These are phyloP conservation scores for Ondatra zibethicus DNA, from an alignment of 2,113 vertebrate species.

Conservation along the genomic window DNA sequence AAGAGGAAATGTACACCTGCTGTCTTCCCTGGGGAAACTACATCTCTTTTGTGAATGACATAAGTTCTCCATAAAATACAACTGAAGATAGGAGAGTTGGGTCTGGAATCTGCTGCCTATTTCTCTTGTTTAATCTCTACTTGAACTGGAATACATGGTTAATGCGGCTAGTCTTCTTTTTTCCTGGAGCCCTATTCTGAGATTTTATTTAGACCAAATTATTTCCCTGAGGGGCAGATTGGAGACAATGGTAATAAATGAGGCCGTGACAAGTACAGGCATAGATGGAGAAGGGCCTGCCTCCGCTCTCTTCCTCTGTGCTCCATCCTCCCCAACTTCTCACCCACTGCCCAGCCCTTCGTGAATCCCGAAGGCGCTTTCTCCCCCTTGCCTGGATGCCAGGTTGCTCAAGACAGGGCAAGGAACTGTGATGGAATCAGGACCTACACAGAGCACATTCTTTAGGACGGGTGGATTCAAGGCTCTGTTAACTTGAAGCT, in stretches of 20 bases:
- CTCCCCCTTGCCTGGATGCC: not conserved
- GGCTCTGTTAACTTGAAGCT: not conserved
- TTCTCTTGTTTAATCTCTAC: slow-evolving; percentile 65
- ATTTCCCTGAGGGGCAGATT: slow-evolving; percentile 22
- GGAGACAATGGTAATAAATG: not conserved
- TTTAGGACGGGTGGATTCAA: slow-evolving; percentile 8
- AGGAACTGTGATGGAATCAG: not conserved
- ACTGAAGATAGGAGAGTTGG: slow-evolving; percentile 69
- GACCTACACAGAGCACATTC: not conserved
- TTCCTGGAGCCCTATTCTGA: slow-evolving; percentile 43
- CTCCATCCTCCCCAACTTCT: not conserved
- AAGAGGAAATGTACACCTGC: slow-evolving; percentile 67
- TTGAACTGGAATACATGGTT: slow-evolving; percentile 47
- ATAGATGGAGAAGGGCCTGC: not conserved
- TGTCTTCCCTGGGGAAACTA: slow-evolving; percentile 71
- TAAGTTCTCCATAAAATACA: slow-evolving; percentile 79
- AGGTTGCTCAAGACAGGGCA: not conserved
- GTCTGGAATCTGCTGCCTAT: slow-evolving; percentile 67
- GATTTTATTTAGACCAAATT: slow-evolving; percentile 63
- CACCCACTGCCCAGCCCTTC: not conserved
- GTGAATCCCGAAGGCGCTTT: not conserved
- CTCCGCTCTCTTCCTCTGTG: not conserved
- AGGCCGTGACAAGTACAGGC: not conserved
- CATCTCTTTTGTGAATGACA: slow-evolving; percentile 81
- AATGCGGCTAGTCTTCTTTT: slow-evolving; percentile 61